These are phyloP conservation scores for Tenthredo amoena DNA, from an alignment of 2,888 invertebrate genomes.

Conservation along the genomic window DNA sequence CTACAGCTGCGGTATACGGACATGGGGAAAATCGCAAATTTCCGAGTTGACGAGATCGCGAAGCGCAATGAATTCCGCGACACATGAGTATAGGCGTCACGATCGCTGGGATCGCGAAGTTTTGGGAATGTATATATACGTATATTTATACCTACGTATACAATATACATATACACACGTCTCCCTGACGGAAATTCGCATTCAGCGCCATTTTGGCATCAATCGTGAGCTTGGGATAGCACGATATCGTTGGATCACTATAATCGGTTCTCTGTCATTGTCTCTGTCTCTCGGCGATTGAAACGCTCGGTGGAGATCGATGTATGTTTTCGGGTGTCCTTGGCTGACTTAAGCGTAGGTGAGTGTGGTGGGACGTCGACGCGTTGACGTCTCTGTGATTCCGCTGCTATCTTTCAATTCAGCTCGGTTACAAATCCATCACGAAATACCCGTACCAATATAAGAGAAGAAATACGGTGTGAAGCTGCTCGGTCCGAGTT, in stretches of 20 bases:
- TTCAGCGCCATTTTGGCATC: too few relatives aligned
- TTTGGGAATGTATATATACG: too few relatives aligned
- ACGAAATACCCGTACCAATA: not conserved
- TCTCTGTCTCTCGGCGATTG: too few relatives aligned
- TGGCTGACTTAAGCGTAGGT: not conserved
- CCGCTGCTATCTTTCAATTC: not conserved
- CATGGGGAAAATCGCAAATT: not conserved
- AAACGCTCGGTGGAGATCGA: too few relatives aligned
- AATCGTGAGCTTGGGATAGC: not conserved
- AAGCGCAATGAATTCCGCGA: not conserved
- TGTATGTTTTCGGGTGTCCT: not conserved
- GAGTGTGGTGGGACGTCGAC: not conserved
- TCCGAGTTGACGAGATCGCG: not conserved
- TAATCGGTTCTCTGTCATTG: not conserved
- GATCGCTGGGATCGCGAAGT: not conserved
- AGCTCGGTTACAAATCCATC: not conserved
- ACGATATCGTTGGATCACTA: not conserved
- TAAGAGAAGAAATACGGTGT: not conserved
- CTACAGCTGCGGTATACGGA: slow-evolving; percentile 12
- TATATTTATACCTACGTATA: too few relatives aligned
- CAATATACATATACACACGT: too few relatives aligned
- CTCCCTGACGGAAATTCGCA: too few relatives aligned
- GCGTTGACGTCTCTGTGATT: not conserved
- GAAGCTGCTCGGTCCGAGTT: not conserved
- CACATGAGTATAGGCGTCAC: not conserved